Base-by-base conservation (phyloP, 92 coral and sea anemone species). In the Palythoa heliodiscus region DNA sequence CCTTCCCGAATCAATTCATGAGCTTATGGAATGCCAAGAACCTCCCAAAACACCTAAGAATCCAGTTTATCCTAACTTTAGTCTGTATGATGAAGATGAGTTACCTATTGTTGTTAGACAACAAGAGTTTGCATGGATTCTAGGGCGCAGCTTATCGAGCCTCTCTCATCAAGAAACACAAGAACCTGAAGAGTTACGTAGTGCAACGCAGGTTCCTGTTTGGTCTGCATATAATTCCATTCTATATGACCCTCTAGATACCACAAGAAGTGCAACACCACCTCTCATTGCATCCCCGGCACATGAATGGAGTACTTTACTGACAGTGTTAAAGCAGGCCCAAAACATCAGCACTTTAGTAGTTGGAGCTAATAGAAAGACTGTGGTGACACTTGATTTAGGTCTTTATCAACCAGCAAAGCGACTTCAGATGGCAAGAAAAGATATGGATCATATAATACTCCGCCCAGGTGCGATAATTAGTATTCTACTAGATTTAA, bases 381-480 rank as follows among this genome's bases (percentile, higher is more conserved):
- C 95, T 11, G 87, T 87, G 19, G 69, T 89, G 3, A 55, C 77
- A 17, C 86, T 80, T 37, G 95, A 92, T 66, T 24, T 92, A 75
- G 91, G 89, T 2, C 82, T 92, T 2, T 92, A 92, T 72, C 73
- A 50, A 78, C 90, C 92, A 17, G 92, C 95, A 20, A 92, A 87
- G 89, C 89, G 87, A 85, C 73, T 92, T 57, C 95, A 92, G 86
- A 89, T 89, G 92, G 87, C 89, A 38, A 88, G 91, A 15, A 61
- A 83, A 23, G 95, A 92, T 83, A 81, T 89, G 4, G 90, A 48
- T 19, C 67, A 89, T 87, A 75, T 89, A 15, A 87, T 92, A 43
- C 90, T 92, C 52, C 87, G 91, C 19, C 92, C 90, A 66, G 94
- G 92, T 8, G 94, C 7, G 50, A 43, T 43, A 43, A 43, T 8